These are phyloP conservation scores for Bilobella aurantiaca DNA, from an alignment of 1,140 invertebrate genomes.

Conservation along the genomic window DNA sequence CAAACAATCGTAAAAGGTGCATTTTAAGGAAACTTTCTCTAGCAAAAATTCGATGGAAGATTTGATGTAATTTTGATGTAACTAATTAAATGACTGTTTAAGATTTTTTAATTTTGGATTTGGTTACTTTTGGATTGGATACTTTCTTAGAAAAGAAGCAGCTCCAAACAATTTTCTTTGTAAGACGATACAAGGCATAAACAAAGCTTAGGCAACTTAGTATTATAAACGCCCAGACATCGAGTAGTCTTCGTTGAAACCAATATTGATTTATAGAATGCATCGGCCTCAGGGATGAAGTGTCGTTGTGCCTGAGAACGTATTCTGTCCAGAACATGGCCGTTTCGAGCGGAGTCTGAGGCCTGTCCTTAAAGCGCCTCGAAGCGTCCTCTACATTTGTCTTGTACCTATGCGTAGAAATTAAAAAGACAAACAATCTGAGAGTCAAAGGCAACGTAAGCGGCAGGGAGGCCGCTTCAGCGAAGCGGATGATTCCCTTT, in stretches of 20 bases:
- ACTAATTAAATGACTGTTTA: background rate
- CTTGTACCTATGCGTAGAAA: no score
- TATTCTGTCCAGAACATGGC: constrained; percentile 49
- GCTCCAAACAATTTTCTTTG: background rate
- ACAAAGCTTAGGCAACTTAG: background rate
- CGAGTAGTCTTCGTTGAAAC: constrained; percentile 37
- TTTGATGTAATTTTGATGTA: background rate
- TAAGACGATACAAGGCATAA: background rate
- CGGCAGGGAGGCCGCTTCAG: background rate
- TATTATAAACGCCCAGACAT: constrained; percentile 27
- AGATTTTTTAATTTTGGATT: background rate
- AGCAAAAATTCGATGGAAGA: background rate
- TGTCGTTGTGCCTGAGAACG: constrained; percentile 42
- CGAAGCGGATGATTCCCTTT: background rate
- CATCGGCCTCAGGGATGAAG: background rate
- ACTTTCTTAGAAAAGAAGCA: background rate
- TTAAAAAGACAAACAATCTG: no score
- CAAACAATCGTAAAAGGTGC: no score
- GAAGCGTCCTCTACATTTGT: background rate
- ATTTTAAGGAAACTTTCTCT: no score
- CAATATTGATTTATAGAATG: constrained; percentile 36
- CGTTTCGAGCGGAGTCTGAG: constrained; percentile 39
- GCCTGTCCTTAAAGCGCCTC: constrained; percentile 32
- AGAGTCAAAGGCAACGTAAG: no score
- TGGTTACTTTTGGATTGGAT: background rate